Conservation (phyloP, 2,797 vertebrate species). For the Gymnoscopelus microlampas region DNA sequence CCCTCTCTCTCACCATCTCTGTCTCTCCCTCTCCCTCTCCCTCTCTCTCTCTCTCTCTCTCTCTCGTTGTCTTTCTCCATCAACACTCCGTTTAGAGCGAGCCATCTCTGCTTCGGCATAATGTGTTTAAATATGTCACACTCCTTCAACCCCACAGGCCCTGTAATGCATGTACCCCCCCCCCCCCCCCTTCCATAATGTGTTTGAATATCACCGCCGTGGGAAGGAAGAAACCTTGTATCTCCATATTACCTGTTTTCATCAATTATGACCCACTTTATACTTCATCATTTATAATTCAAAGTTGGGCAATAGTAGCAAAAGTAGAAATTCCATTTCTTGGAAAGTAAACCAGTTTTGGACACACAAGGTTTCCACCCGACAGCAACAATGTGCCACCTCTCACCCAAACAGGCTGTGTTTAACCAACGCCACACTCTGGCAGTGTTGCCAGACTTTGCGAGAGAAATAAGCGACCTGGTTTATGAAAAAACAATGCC, state of each 20-base stretch:
- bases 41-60: conserved; percentile 26
- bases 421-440: conserved; percentile 80
- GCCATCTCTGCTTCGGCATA: conserved; percentile 69
- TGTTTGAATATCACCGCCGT: conserved; percentile 67
- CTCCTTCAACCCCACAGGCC: conserved; percentile 64
- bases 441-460: neutral
- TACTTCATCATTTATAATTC: too few relatives aligned
- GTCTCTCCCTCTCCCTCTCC: conserved; percentile 45
- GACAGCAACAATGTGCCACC: conserved; percentile 44
- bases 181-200: conserved; percentile 68
- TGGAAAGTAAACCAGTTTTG: too few relatives aligned
- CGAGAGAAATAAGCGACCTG: too few relatives aligned
- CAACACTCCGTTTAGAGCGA: conserved; percentile 73
- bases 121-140: conserved; percentile 84
- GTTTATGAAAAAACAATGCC: too few relatives aligned
- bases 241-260: too few relatives aligned
- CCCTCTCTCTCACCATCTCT: conserved; percentile 40
- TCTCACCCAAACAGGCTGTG: conserved; percentile 65
- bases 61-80: conserved; percentile 61
- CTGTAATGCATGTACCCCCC: conserved; percentile 77
- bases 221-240: too few relatives aligned
- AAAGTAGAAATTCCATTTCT: too few relatives aligned
- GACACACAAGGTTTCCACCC: too few relatives aligned
- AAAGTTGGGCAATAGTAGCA: too few relatives aligned
- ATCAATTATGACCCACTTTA: too few relatives aligned